These are phyloP conservation scores for Leptosomus discolor DNA, from an alignment of 2,113 vertebrate genomes.

Conservation along the genomic window DNA sequence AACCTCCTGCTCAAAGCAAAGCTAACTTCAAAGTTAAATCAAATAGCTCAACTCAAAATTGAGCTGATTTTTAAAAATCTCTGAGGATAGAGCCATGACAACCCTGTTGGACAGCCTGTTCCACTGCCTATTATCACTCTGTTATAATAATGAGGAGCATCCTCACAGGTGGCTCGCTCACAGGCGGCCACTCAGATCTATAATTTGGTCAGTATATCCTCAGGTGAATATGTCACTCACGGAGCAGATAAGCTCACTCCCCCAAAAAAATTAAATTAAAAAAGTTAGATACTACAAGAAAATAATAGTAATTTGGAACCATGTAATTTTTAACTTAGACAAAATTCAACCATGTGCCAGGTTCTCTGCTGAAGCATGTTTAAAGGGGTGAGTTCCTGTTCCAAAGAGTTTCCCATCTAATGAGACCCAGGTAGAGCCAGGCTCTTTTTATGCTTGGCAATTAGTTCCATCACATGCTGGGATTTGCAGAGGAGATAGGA, in stretches of 20 bases:
- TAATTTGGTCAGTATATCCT: not conserved
- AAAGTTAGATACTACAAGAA: not conserved
- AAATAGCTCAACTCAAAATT: not conserved
- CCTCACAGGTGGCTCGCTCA: not conserved
- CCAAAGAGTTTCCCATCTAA: not conserved
- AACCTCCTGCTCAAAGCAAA: not conserved
- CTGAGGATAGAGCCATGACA: not conserved
- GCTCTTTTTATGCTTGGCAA: not conserved
- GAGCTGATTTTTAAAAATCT: not conserved
- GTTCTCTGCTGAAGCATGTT: not conserved
- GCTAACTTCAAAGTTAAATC: not conserved
- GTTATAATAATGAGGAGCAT: not conserved
- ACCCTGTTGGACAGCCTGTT: not conserved
- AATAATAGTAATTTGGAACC: not conserved
- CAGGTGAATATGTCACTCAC: not conserved
- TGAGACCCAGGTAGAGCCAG: not conserved
- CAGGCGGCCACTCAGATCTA: not conserved
- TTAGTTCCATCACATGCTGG: not conserved
- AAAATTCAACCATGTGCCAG: not conserved
- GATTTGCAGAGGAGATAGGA: not conserved
- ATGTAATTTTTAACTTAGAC: not conserved
- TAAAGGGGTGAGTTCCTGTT: not conserved
- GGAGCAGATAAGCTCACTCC: not conserved
- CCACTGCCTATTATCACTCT: not conserved
- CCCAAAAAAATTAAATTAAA: not conserved